These are phyloP conservation scores for Drosophila auraria DNA, from an alignment of 1,140 invertebrate species.

Conservation along the genomic window DNA sequence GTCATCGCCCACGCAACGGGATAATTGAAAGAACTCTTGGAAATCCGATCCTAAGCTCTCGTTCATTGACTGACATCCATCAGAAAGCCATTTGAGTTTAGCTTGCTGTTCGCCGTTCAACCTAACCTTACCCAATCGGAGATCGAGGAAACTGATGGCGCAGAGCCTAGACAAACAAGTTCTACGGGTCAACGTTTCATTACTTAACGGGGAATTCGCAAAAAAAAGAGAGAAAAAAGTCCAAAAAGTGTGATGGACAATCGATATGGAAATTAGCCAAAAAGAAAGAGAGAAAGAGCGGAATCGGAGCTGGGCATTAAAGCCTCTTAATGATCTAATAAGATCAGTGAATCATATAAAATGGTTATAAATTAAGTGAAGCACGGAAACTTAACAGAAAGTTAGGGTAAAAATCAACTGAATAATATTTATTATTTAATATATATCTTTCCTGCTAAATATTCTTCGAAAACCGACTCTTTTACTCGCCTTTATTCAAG, in stretches of 20 bases:
- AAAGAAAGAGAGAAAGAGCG: constrained; percentile 27
- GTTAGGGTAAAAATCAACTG: not conserved
- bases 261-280: constrained; percentile 71
- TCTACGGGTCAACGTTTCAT: constrained; percentile 69
- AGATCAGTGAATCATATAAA: constrained; percentile 3
- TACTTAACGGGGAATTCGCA: constrained; percentile 54
- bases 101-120: constrained; percentile 8
- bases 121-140: constrained; percentile 75
- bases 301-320: constrained; percentile 36
- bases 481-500: constrained; percentile 14
- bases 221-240: constrained; percentile 14
- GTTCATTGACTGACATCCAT: constrained; percentile 72
- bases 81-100: constrained; percentile 45
- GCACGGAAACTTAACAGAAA: not conserved
- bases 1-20: constrained; percentile 68
- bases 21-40: constrained; percentile 36
- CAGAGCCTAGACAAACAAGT: constrained; percentile 49
- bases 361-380: not conserved
- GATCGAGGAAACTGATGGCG: constrained; percentile 24
- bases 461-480: not conserved
- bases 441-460: not conserved
- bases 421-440: not conserved
- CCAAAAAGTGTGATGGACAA: constrained; percentile 48
- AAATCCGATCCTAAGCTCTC: constrained; percentile 61
- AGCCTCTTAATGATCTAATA: constrained; percentile 49